Evolutionary conservation across 2,797 vertebrate species (phyloP).

Genomic region (Etheostoma nigrum): DNA sequence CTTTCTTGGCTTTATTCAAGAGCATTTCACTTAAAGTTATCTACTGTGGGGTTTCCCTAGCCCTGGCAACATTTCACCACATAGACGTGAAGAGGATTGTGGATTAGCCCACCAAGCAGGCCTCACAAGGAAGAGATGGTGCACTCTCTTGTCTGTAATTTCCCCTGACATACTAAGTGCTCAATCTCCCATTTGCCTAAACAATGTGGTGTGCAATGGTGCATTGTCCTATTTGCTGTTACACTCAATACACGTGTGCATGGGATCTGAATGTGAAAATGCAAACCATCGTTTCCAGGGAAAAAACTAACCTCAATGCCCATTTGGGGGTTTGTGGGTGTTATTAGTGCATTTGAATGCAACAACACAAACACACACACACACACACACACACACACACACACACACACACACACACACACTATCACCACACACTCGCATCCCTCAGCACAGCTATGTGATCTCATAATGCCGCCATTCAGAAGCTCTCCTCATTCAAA

Average conservation of each 20-base stretch:
- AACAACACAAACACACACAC: slow-evolving; percentile 26
- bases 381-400: slow-evolving; percentile 18
- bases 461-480: slow-evolving; percentile 77
- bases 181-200: slow-evolving; percentile 67
- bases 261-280: slow-evolving; percentile 22
- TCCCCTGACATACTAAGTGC: slow-evolving; percentile 66
- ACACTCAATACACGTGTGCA: slow-evolving; percentile 27
- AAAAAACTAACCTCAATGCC: slow-evolving; percentile 27
- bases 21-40: slow-evolving; percentile 58
- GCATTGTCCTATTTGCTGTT: slow-evolving; percentile 53
- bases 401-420: background rate
- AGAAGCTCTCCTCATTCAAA: slow-evolving; percentile 58
- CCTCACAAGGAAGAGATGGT: slow-evolving; percentile 55
- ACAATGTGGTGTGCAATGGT: slow-evolving; percentile 57
- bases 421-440: slow-evolving; percentile 34
- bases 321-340: slow-evolving; percentile 32
- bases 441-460: slow-evolving; percentile 61
- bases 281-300: slow-evolving; percentile 7
- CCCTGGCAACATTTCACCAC: slow-evolving; percentile 40
- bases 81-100: slow-evolving; percentile 51
- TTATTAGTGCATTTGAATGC: slow-evolving; percentile 41
- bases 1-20: slow-evolving; percentile 47
- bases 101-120: slow-evolving; percentile 47
- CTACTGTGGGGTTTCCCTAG: slow-evolving; percentile 41
- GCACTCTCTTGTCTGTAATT: slow-evolving; percentile 62